Conservation (phyloP, 2,113 vertebrate genomes). For the Muntiacus reevesi region DNA sequence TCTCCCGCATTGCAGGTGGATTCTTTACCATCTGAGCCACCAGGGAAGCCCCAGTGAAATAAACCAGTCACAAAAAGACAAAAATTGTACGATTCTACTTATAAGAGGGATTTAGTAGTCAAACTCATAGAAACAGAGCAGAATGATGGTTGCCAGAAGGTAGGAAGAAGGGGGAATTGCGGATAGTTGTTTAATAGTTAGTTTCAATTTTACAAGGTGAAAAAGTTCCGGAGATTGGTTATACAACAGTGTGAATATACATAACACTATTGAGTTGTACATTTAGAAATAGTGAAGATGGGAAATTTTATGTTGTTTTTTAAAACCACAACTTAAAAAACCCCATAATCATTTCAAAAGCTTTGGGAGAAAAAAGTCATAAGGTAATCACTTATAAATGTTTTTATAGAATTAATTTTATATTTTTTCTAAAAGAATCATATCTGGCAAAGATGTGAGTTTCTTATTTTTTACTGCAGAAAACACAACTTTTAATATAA, state of each 20-base stretch:
- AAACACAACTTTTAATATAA: conserved; percentile 28
- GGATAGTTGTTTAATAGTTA: neutral
- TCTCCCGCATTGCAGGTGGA: neutral
- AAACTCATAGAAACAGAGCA: neutral
- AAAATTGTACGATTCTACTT: neutral
- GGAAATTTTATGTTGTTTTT: neutral
- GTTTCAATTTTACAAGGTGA: conserved; percentile 24
- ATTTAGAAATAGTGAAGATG: neutral
- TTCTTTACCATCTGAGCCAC: neutral
- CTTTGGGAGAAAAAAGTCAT: neutral
- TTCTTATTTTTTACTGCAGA: neutral
- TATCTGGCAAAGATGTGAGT: neutral
- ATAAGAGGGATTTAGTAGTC: neutral
- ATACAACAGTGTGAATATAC: neutral
- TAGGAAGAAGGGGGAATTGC: neutral
- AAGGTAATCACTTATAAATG: neutral
- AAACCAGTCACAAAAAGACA: conserved; percentile 19
- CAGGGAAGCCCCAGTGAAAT: neutral
- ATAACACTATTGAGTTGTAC: neutral
- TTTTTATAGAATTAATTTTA: conserved; percentile 29
- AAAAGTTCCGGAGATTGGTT: neutral
- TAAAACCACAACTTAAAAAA: neutral
- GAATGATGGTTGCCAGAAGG: neutral
- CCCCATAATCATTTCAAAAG: neutral
- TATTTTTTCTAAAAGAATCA: neutral